Conservation (phyloP, 2,113 vertebrate genomes). For the Archilochus colubris region DNA sequence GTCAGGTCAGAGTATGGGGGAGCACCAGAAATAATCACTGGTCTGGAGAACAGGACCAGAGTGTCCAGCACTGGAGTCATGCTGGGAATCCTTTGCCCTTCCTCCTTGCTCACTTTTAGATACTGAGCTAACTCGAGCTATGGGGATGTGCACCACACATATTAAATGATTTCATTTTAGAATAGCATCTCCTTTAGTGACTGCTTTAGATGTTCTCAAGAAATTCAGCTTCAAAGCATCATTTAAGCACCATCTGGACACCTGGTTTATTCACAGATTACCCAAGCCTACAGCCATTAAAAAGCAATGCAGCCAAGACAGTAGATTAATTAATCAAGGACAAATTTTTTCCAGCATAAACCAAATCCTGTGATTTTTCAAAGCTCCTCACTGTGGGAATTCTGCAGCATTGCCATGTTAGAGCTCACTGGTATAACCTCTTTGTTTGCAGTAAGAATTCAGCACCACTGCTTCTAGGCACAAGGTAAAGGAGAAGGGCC, state of each 20-base stretch:
- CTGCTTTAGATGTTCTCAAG: not conserved
- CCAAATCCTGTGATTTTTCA: not conserved
- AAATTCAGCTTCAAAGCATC: not conserved
- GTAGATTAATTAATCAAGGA: not conserved
- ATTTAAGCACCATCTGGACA: not conserved
- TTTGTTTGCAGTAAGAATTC: not conserved
- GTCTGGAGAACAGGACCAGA: not conserved
- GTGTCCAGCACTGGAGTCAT: rapidly evolving
- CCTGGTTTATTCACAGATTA: not conserved
- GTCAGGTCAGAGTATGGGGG: not conserved
- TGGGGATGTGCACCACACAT: not conserved
- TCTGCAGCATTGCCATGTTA: not conserved
- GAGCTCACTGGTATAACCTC: not conserved
- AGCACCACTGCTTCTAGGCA: not conserved
- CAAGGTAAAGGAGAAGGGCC: not conserved
- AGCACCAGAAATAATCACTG: not conserved
- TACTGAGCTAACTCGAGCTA: not conserved
- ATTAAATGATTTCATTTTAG: not conserved
- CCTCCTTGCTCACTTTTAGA: too few relatives aligned
- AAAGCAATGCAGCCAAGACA: not conserved
- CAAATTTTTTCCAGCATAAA: not conserved
- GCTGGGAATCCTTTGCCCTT: not conserved
- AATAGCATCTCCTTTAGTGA: not conserved
- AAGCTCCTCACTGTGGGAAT: not conserved
- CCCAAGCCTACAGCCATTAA: not conserved